Base-by-base conservation (phyloP, 2,888 invertebrate genomes). In the Camptogramma bilineatum region DNA sequence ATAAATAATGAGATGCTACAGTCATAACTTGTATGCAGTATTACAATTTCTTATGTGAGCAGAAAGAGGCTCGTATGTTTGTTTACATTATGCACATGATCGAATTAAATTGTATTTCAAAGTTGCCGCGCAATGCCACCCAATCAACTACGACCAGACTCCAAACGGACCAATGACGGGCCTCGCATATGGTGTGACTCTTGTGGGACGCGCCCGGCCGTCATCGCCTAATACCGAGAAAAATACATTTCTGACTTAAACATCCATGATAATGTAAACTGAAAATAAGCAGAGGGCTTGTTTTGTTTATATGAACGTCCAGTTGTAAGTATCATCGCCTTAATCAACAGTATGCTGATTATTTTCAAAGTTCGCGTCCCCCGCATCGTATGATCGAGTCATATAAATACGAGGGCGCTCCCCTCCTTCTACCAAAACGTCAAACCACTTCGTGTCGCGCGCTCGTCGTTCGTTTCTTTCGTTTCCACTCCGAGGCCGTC, bases 331-430 rank as follows among this genome's bases (percentile, higher is more conserved):
- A 74, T 75, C 76, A 73, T 64, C 52, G 65, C 73, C 75, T 75
- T 73, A 79, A 76, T 80, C 78, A 68, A 76, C 73, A 80, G 74
- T 66, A 81, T 64, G 78, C 67, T 79, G 81, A 85, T 85, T 84
- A 85, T 83, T 85, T 84, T 74, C 82, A 81, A 83, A 84, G 83
- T 85, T 81, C 77, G 80, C 81, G 82, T 86, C 83, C 87, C 85
- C 88, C 87, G 89, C 90, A 90, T 93, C 92, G 87, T 90, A 91
- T 75, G 91, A 92, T 90, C 86, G 82, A 81, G 86, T 86, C 88
- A 85, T 92, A 91, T 92, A 92, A 91, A 91, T 85, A 83, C 82
- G 76, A 77, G 78, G 74, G 71, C 80, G 78, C 88, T 87, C 91
- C 92, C 91, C 91, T 84, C 90, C 85, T 86, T 64, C 84, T 72